phyloP scores from a whole-genome alignment of 2,797 vertebrate genomes.

The Chelidonichthys spinosus region DNA sequence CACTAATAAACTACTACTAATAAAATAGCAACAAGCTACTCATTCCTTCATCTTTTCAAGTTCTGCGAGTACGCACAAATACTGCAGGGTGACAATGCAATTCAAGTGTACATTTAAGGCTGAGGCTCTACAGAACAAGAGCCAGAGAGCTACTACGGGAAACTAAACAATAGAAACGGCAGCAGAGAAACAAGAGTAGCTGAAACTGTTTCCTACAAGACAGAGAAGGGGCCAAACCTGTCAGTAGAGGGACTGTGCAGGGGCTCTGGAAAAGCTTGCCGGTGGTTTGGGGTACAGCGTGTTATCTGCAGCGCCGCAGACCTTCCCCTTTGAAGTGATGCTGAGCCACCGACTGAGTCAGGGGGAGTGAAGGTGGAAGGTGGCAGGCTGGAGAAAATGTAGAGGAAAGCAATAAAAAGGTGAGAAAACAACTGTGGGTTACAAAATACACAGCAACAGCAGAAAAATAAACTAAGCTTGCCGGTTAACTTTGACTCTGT shows the following conservation, averaged over 20 bases:
- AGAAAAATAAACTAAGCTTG: conserved; percentile 27
- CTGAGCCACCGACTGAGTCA: conserved; percentile 65
- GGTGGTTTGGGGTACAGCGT: conserved; percentile 59
- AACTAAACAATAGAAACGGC: neutral
- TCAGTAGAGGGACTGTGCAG: conserved; percentile 36
- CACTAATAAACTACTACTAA: neutral
- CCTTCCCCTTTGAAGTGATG: conserved; percentile 78
- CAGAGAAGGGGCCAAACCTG: conserved; percentile 53
- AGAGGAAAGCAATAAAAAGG: conserved; percentile 49
- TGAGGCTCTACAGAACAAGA: conserved; percentile 8
- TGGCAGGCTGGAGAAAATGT: conserved; percentile 48
- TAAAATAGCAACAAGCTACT: conserved; percentile 5
- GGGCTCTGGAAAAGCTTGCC: conserved; percentile 58
- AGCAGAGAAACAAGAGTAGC: conserved; percentile 5
- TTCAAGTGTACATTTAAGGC: conserved; percentile 31
- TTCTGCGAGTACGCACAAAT: conserved; percentile 2
- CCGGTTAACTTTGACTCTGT: conserved; percentile 8
- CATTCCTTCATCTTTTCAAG: conserved; percentile 16
- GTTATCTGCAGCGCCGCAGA: conserved; percentile 79
- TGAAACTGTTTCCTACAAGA: conserved; percentile 27
- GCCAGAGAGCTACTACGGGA: neutral
- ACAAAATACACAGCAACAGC: conserved; percentile 7
- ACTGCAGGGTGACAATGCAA: neutral
- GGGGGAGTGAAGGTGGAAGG: conserved; percentile 54
- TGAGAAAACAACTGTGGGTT: conserved; percentile 43